Evolutionary conservation across 1,140 invertebrate species (phyloP).

Genomic region (Drosophila biarmipes): DNA sequence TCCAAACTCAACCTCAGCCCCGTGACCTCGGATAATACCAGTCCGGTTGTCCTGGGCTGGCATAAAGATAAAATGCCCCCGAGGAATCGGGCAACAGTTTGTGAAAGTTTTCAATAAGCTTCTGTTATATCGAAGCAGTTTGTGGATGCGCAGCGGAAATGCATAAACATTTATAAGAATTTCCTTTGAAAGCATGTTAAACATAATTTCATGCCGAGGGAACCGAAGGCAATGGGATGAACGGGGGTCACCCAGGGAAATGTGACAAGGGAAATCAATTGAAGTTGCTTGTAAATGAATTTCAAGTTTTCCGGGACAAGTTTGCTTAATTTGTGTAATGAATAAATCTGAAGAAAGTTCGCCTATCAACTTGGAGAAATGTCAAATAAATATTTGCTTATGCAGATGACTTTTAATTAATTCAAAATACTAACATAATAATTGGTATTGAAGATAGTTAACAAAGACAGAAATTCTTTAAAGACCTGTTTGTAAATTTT

Average conservation of each 20-base stretch:
- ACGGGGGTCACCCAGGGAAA: not conserved
- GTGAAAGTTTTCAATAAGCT: conserved; percentile 77
- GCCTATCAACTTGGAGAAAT: not conserved
- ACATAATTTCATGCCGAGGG: conserved; percentile 64
- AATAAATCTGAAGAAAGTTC: not conserved
- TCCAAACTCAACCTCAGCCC: conserved; percentile 21
- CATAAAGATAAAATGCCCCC: conserved; percentile 72
- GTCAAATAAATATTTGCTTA: not conserved
- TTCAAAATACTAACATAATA: not conserved
- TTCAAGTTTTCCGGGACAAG: conserved; percentile 21
- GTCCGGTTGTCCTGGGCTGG: conserved; percentile 21
- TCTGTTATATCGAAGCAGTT: conserved; percentile 45
- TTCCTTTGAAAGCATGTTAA: conserved; percentile 65
- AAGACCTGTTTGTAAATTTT: too few relatives aligned
- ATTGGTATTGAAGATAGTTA: not conserved
- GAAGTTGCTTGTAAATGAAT: conserved; percentile 45
- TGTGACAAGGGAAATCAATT: conserved; percentile 52
- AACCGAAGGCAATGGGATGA: not conserved
- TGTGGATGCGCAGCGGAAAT: conserved; percentile 58
- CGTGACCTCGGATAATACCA: conserved; percentile 18
- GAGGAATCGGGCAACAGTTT: conserved; percentile 69
- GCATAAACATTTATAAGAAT: conserved; percentile 76
- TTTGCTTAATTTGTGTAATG: conserved; percentile 31
- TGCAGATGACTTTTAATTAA: not conserved
- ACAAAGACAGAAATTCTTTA: not conserved